Conservation (phyloP, 2,797 vertebrate species). For the Podarcis siculus region DNA sequence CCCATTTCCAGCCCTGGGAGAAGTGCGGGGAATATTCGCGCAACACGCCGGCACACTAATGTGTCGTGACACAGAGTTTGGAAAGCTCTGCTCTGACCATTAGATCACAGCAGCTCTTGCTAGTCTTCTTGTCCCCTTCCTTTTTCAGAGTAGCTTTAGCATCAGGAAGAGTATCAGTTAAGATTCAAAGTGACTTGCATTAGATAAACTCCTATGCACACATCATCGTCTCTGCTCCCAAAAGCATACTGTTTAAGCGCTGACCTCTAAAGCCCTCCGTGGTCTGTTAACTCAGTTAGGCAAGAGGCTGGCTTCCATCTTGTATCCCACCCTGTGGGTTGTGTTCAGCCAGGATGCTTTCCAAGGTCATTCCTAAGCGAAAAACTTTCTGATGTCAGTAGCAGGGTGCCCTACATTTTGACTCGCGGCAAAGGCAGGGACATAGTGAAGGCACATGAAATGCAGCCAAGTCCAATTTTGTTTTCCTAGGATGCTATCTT, state of each 20-base stretch:
- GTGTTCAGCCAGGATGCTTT: conserved; percentile 3
- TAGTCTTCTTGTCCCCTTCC: neutral
- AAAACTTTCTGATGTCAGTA: conserved; percentile 16
- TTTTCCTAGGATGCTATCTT: conserved; percentile 10
- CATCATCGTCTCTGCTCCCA: neutral
- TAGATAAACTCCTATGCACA: neutral
- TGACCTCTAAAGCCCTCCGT: conserved; percentile 12
- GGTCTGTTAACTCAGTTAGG: conserved; percentile 7
- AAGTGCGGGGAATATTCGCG: no score
- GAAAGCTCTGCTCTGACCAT: neutral
- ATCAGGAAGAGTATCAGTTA: neutral
- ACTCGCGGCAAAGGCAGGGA: neutral
- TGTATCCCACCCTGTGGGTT: neutral
- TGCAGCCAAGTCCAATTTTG: neutral
- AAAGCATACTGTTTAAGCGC: neutral
- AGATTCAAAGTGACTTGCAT: neutral
- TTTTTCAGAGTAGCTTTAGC: neutral
- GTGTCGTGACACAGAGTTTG: no score
- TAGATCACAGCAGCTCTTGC: neutral
- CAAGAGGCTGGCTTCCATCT: conserved; percentile 15
- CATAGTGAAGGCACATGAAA: neutral
- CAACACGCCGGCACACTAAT: no score
- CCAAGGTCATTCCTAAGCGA: conserved; percentile 30
- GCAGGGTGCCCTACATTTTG: conserved; percentile 27
- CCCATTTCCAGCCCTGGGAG: no score